Conservation (phyloP, 2,888 invertebrate genomes). For the Xylocampa areola region DNA sequence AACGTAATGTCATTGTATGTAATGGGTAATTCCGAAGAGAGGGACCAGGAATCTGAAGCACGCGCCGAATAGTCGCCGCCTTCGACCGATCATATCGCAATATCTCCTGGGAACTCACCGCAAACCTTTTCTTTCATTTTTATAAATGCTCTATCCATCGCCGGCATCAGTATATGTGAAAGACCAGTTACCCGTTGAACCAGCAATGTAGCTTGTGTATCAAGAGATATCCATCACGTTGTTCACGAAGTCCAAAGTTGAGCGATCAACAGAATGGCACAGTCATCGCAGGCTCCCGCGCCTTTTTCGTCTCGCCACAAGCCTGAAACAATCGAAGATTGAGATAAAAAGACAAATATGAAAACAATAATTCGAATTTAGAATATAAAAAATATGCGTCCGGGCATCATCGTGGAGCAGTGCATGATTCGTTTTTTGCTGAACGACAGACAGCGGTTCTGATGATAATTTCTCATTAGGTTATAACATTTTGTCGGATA, state of each 20-base stretch:
- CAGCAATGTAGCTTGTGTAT: constrained; percentile 70
- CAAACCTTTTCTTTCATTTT: constrained; percentile 64
- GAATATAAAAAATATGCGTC: constrained; percentile 81
- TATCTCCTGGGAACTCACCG: constrained; percentile 79
- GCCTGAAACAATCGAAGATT: constrained; percentile 84
- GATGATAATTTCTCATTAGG: constrained; percentile 90
- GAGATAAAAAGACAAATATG: constrained; percentile 77
- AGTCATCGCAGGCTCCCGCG: constrained; percentile 84
- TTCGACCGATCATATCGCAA: constrained; percentile 82
- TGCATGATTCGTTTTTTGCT: constrained; percentile 84
- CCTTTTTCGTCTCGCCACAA: constrained; percentile 73
- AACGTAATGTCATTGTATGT: constrained; percentile 85
- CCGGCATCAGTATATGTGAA: constrained; percentile 64
- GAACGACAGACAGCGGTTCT: constrained; percentile 73
- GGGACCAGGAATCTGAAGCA: constrained; percentile 83
- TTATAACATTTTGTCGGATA: constrained; percentile 88
- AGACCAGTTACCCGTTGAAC: constrained; percentile 53
- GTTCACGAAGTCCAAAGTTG: constrained; percentile 55
- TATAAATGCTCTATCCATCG: constrained; percentile 67
- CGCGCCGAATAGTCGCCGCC: constrained; percentile 83
- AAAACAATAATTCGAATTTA: constrained; percentile 82
- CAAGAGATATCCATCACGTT: constrained; percentile 62
- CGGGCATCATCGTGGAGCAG: constrained; percentile 69
- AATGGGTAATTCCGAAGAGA: constrained; percentile 84
- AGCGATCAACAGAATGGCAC: constrained; percentile 73